Conservation (phyloP, 1,140 invertebrate species). For the Drosophila aff. region DNA sequence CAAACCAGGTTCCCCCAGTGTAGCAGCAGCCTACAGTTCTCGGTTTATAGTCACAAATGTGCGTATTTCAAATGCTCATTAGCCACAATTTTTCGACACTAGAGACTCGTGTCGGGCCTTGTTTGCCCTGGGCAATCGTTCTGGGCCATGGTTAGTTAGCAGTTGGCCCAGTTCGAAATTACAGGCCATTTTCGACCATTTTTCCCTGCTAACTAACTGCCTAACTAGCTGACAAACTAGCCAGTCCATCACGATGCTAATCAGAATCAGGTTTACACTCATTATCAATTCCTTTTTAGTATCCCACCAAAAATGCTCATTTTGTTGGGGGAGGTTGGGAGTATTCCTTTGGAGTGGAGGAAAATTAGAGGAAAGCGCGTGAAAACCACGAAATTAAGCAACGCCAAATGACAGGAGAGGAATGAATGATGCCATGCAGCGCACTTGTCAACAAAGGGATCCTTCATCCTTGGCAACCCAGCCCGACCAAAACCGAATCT, state of each 20-base stretch:
- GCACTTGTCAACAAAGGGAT: slow-evolving; percentile 58
- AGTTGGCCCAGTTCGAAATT: slow-evolving; percentile 36
- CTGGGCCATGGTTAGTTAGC: slow-evolving; percentile 53
- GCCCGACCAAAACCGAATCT: slow-evolving; percentile 35
- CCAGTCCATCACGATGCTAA: slow-evolving; percentile 55
- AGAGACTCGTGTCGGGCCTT: slow-evolving; percentile 44
- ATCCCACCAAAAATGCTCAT: slow-evolving; percentile 67
- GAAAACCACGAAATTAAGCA: slow-evolving; percentile 74
- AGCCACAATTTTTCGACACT: slow-evolving; percentile 74
- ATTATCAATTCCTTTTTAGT: slow-evolving; percentile 80
- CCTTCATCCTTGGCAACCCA: slow-evolving; percentile 51
- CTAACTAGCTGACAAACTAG: slow-evolving; percentile 63
- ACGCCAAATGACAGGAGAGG: slow-evolving; percentile 49
- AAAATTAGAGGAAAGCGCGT: slow-evolving; percentile 58
- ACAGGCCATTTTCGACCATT: slow-evolving; percentile 42
- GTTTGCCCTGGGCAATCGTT: slow-evolving; percentile 69
- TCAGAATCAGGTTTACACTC: slow-evolving; percentile 45
- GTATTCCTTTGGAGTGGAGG: slow-evolving; percentile 10
- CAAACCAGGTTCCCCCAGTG: background rate
- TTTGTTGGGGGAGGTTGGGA: slow-evolving; percentile 26
- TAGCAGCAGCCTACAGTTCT: slow-evolving; percentile 16
- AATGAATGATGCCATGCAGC: slow-evolving; percentile 55
- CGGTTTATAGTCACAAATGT: slow-evolving; percentile 74
- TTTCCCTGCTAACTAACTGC: slow-evolving; percentile 64
- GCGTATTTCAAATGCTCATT: slow-evolving; percentile 80